Conservation (phyloP, 2,797 vertebrate genomes). For the Nannoperca obscura region DNA sequence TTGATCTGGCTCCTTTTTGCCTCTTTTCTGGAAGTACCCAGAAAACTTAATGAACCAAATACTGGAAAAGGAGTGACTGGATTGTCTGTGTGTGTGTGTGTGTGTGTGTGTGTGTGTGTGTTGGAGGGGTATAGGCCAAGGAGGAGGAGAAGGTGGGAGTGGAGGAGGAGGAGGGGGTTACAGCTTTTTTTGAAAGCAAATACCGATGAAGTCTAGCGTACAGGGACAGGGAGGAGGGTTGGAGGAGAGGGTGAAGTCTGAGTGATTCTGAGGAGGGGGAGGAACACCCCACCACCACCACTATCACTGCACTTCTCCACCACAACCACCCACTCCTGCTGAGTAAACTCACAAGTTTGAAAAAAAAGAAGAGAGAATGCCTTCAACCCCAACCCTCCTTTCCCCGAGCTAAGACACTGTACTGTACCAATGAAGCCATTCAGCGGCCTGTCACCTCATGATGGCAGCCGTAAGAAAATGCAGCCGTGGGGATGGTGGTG, state of each 20-base stretch:
- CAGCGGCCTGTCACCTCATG: conserved; percentile 44
- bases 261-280: conserved; percentile 69
- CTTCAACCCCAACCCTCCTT: conserved; percentile 19
- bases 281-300: conserved; percentile 31
- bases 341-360: conserved; percentile 73
- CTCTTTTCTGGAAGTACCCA: conserved; percentile 89
- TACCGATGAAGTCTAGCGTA: conserved; percentile 84
- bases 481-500: conserved; percentile 14
- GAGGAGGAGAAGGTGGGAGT: conserved; percentile 27
- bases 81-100: conserved; percentile 37
- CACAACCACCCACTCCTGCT: conserved; percentile 73
- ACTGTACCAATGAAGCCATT: conserved; percentile 68
- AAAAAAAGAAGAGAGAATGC: conserved; percentile 34
- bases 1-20: conserved; percentile 84
- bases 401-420: conserved; percentile 29
- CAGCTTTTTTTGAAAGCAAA: conserved; percentile 80
- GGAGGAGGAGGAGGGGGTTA: conserved; percentile 22
- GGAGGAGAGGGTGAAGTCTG: conserved; percentile 70
- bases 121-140: conserved; percentile 42
- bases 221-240: conserved; percentile 70
- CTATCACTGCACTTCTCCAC: conserved; percentile 20
- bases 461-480: conserved; percentile 19
- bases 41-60: conserved; percentile 94
- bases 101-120: conserved; percentile 45
- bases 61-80: conserved; percentile 81